Percentiles rank a stretch among this genome's conserved stretches.
Conservation (phyloP, 2,113 vertebrate genomes). For the Orthonyx spaldingii region DNA sequence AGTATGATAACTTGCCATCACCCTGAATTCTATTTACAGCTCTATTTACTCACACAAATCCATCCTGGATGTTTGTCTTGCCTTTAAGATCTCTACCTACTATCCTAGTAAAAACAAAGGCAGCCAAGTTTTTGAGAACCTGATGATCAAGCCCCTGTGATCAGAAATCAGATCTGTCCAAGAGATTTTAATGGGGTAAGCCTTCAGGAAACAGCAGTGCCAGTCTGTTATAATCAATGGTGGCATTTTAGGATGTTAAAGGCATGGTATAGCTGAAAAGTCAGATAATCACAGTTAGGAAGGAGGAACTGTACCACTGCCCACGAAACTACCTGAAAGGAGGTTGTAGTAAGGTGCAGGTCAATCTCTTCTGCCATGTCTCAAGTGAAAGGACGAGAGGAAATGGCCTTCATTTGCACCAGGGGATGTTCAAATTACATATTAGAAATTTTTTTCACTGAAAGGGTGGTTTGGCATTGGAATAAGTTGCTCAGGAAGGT, state of each 20-base stretch:
- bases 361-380: neutral
- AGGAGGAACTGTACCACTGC: neutral
- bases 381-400: neutral
- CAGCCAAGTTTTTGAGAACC: neutral
- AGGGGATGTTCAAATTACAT: neutral
- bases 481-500: neutral
- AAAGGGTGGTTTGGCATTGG: neutral
- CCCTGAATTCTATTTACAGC: neutral
- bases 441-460: neutral
- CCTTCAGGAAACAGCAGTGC: neutral
- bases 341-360: neutral
- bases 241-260: neutral
- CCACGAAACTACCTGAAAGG: neutral
- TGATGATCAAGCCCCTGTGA: neutral
- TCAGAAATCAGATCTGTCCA: neutral
- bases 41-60: neutral
- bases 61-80: neutral
- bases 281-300: neutral
- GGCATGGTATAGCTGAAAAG: neutral
- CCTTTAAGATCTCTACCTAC: neutral
- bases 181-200: neutral
- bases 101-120: neutral
- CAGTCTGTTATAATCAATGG: neutral
- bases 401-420: neutral
- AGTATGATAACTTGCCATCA: neutral